A percentile compares a stretch with the other conserved stretches of the same genome.
These are phyloP conservation scores for Salvelinus alpinus DNA, from an alignment of 2,113 vertebrate genomes.

Conservation along the genomic window DNA sequence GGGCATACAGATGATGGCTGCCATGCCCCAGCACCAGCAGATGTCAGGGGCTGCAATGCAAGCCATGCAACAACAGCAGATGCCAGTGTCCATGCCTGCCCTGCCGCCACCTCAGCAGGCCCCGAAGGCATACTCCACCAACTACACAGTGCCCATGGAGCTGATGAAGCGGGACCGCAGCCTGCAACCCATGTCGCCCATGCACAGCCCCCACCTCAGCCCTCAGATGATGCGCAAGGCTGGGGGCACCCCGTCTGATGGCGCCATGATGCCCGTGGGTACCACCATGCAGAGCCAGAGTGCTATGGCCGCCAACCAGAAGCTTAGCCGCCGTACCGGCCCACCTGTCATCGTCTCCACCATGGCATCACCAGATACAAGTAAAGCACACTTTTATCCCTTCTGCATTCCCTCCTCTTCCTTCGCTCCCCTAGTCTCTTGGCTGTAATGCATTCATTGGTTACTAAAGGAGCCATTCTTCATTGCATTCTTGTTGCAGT, in stretches of 20 bases:
- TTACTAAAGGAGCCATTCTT: not conserved
- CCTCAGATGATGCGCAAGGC: constrained; percentile 85
- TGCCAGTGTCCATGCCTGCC: constrained; percentile 68
- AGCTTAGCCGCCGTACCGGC: constrained; percentile 90
- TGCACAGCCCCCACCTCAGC: constrained; percentile 82
- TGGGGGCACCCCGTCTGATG: constrained; percentile 63
- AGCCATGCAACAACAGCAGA: no score
- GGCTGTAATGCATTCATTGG: not conserved
- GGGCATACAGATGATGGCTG: constrained; percentile 46
- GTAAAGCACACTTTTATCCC: constrained; percentile 75
- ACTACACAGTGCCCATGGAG: constrained; percentile 96
- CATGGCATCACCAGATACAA: constrained; percentile 93
- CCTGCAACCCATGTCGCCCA: constrained; percentile 69
- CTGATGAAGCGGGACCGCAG: constrained; percentile 92
- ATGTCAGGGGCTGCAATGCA: constrained; percentile 7
- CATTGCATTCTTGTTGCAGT: not conserved
- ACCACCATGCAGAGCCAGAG: constrained; percentile 57
- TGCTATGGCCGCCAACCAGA: constrained; percentile 78
- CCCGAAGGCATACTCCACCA: constrained; percentile 92
- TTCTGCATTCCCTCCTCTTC: constrained; percentile 11
- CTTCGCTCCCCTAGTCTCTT: constrained; percentile 32
- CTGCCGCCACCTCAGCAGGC: constrained; percentile 73
- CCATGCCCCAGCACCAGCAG: constrained; percentile 66
- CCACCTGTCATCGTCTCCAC: constrained; percentile 94
- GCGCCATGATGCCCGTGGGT: constrained; percentile 32